Evolutionary conservation across 2,113 vertebrate species (phyloP).

Genomic region (Podocnemis expansa): DNA sequence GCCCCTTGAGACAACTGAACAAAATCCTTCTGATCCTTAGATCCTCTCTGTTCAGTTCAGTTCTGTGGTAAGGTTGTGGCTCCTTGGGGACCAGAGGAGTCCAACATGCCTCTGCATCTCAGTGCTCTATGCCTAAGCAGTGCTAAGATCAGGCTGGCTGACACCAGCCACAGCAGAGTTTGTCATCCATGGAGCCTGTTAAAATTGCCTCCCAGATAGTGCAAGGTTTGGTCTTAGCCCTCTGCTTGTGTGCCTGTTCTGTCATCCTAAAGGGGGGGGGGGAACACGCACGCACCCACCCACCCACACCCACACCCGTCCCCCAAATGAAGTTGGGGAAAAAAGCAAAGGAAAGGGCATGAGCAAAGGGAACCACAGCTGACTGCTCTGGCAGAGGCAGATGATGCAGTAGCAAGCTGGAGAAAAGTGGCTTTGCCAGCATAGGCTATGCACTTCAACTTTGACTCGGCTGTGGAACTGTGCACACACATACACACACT

Average conservation of each 20-base stretch:
- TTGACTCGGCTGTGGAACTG: neutral
- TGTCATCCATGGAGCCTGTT: neutral
- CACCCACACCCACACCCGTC: too few species aligned
- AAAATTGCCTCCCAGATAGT: neutral
- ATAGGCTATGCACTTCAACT: too few species aligned
- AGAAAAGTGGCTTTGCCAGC: neutral
- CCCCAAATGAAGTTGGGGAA: too few species aligned
- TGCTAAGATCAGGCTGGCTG: neutral
- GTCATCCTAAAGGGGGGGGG: neutral
- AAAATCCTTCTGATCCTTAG: neutral
- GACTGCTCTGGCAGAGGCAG: neutral
- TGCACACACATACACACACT: too few species aligned
- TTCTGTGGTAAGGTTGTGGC: neutral
- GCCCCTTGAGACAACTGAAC: neutral
- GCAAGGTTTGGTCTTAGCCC: too few species aligned
- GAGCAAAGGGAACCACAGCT: neutral
- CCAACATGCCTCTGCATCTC: neutral
- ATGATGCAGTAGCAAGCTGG: too few species aligned
- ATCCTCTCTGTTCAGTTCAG: too few species aligned
- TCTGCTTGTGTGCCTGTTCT: neutral
- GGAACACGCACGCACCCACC: too few species aligned
- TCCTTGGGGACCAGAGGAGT: neutral
- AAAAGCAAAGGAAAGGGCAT: neutral
- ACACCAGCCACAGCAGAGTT: neutral
- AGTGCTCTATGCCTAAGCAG: neutral